Percentiles rank a stretch among this genome's conserved stretches.
phyloP scores from a whole-genome alignment of 2,113 vertebrate genomes.

The Sinocyclocheilus maitianheensis region DNA sequence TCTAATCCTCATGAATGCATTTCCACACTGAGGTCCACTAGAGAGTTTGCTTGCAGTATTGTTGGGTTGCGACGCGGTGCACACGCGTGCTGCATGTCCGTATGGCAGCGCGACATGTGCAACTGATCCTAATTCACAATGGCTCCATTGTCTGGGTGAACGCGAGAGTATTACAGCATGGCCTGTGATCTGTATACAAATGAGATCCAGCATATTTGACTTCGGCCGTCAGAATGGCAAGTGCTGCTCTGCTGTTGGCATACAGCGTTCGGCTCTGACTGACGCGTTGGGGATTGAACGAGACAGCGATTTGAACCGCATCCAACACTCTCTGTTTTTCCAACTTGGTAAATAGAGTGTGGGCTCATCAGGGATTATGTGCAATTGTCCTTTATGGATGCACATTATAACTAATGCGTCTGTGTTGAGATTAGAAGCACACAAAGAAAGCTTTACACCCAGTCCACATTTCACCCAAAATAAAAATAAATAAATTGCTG shows the following conservation, averaged over 20 bases:
- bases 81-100: slow-evolving; percentile 33
- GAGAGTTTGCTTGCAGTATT: not conserved
- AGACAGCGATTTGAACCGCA: slow-evolving; percentile 1
- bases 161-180: slow-evolving; percentile 32
- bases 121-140: slow-evolving; percentile 51
- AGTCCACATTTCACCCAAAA: not conserved
- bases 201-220: slow-evolving; percentile 45
- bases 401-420: not conserved
- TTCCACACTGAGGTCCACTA: not conserved
- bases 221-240: slow-evolving; percentile 30
- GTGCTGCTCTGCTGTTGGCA: slow-evolving; percentile 1
- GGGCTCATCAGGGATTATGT: not conserved
- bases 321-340: slow-evolving; percentile 6
- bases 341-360: slow-evolving; percentile 13
- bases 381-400: not conserved
- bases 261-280: slow-evolving; percentile 14
- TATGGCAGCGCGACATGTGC: slow-evolving; percentile 44
- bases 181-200: slow-evolving; percentile 52
- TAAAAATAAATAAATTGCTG: no score
- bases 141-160: slow-evolving; percentile 37
- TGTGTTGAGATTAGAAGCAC: not conserved
- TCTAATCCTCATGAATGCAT: not conserved
- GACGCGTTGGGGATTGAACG: slow-evolving; percentile 2
- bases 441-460: not conserved
- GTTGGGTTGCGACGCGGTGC: not conserved